phyloP scores from a whole-genome alignment of 2,888 invertebrate species.

The Drosophila fulvimacula region DNA sequence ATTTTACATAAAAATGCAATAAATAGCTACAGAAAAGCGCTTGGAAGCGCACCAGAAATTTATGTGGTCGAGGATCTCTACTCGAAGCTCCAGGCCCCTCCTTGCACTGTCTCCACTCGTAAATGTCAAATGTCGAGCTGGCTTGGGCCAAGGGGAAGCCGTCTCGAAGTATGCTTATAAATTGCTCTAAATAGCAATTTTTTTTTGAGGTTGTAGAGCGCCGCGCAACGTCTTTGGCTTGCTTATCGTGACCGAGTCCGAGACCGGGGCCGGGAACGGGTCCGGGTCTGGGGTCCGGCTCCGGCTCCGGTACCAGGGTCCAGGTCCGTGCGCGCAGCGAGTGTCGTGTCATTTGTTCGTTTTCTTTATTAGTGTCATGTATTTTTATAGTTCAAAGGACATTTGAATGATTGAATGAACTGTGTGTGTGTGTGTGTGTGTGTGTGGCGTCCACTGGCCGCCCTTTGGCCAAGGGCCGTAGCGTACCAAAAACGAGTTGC shows the following conservation, averaged over 20 bases:
- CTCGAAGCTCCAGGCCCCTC: slow-evolving; percentile 26
- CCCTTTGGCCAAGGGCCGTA: slow-evolving; percentile 33
- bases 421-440: slow-evolving; percentile 37
- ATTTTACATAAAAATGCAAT: slow-evolving; percentile 82
- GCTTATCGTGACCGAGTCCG: slow-evolving; percentile 55
- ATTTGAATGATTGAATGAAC: slow-evolving; percentile 84
- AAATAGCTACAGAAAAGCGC: slow-evolving; percentile 67
- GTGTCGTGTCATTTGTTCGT: slow-evolving; percentile 81
- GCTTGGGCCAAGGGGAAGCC: slow-evolving; percentile 24
- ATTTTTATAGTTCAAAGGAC: slow-evolving; percentile 84
- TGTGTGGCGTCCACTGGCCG: slow-evolving; percentile 28
- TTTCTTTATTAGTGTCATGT: slow-evolving; percentile 84
- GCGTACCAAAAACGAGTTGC: slow-evolving; percentile 74
- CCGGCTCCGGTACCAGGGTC: not conserved
- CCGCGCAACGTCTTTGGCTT: slow-evolving; percentile 45
- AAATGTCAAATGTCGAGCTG: slow-evolving; percentile 70
- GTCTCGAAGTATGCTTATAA: slow-evolving; percentile 80
- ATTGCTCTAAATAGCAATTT: slow-evolving; percentile 78
- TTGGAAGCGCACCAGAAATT: slow-evolving; percentile 70
- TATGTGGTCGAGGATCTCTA: slow-evolving; percentile 60
- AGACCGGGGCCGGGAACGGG: slow-evolving; percentile 15
- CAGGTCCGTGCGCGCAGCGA: slow-evolving; percentile 30
- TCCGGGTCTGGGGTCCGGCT: slow-evolving; percentile 13
- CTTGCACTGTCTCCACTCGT: slow-evolving; percentile 51
- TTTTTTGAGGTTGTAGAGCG: slow-evolving; percentile 23